Evolutionary conservation across 2,113 vertebrate genomes (phyloP).

Genomic region (Sporophila hypoxantha): DNA sequence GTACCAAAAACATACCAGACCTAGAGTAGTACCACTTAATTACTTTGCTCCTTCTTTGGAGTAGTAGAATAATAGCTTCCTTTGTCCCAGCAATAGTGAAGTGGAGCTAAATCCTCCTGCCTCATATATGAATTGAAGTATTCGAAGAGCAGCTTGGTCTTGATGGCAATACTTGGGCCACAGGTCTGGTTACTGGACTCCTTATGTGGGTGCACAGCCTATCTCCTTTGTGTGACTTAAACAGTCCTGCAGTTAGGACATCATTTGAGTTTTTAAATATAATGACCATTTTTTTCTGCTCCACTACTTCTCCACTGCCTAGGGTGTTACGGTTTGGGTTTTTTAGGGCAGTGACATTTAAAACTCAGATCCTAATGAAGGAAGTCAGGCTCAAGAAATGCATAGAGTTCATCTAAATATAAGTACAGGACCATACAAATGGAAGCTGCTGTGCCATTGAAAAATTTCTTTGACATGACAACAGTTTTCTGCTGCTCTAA

Average conservation of each 20-base stretch:
- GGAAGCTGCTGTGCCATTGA: background rate
- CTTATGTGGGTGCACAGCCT: background rate
- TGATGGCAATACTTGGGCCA: background rate
- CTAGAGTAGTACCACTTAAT: background rate
- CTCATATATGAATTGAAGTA: background rate
- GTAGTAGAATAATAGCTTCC: background rate
- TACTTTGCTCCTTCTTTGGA: background rate
- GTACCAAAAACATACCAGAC: background rate
- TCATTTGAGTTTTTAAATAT: background rate
- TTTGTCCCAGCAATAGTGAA: background rate
- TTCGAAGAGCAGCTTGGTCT: background rate
- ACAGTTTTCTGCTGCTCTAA: background rate
- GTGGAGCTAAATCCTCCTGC: background rate
- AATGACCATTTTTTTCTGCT: background rate
- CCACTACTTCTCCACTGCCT: background rate
- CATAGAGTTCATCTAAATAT: background rate
- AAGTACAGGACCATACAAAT: background rate
- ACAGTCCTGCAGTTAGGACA: background rate
- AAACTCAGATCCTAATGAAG: background rate
- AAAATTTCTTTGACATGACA: background rate
- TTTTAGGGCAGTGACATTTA: background rate
- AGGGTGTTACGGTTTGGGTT: fast-evolving
- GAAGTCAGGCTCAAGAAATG: background rate
- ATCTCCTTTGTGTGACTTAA: background rate
- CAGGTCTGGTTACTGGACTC: background rate